Evolutionary conservation across 2,888 invertebrate species (phyloP).

Genomic region (Ferrisia virgata): DNA sequence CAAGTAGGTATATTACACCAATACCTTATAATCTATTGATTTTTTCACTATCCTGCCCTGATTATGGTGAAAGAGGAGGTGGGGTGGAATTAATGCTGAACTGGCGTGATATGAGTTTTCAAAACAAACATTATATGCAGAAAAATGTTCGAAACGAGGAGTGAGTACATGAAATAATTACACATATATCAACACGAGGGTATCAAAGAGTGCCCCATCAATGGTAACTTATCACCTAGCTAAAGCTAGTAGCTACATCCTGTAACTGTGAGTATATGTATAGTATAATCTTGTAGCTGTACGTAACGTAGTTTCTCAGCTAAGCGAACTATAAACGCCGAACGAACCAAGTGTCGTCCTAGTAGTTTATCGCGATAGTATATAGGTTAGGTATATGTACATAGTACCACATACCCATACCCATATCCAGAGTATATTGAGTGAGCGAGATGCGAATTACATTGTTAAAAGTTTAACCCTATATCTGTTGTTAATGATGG

Average conservation of each 20-base stretch:
- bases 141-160: too few species aligned
- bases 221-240: too few species aligned
- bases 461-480: slow-evolving; percentile 32
- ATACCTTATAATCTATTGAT: too few species aligned
- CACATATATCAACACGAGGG: too few species aligned
- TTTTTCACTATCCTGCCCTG: neutral
- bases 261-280: too few species aligned
- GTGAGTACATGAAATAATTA: too few species aligned
- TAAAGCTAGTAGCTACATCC: too few species aligned
- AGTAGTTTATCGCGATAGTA: slow-evolving; percentile 14
- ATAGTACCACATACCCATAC: too few species aligned
- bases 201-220: too few species aligned
- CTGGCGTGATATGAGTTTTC: neutral
- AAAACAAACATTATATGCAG: neutral
- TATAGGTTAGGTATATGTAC: too few species aligned
- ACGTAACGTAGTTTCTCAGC: neutral
- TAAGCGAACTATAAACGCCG: neutral
- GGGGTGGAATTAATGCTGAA: neutral
- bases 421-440: neutral
- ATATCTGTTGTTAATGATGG: slow-evolving; percentile 38
- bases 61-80: neutral
- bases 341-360: neutral
- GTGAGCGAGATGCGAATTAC: slow-evolving; percentile 9
- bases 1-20: neutral
- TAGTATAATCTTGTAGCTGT: too few species aligned